phyloP scores from a whole-genome alignment of 2,888 invertebrate species.

The Agrenia bidenticulata region DNA sequence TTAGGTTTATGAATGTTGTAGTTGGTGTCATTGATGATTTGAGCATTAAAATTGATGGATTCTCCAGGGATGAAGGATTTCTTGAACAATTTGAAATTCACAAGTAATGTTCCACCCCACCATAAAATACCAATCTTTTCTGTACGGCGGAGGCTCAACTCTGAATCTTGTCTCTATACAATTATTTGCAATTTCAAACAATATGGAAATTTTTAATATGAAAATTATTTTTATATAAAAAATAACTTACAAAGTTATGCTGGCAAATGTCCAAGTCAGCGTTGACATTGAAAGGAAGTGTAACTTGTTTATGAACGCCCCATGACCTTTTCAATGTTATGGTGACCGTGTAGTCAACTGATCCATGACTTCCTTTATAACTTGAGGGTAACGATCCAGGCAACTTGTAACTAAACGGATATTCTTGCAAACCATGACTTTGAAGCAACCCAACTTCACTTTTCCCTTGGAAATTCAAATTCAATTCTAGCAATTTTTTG shows the following conservation, averaged over 20 bases:
- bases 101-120: slow-evolving; percentile 35
- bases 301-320: slow-evolving; percentile 32
- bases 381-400: slow-evolving; percentile 32
- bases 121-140: slow-evolving; percentile 33
- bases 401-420: slow-evolving; percentile 31
- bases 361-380: slow-evolving; percentile 38
- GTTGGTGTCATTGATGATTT: slow-evolving; percentile 39
- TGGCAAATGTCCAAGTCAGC: slow-evolving; percentile 25
- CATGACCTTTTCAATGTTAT: slow-evolving; percentile 31
- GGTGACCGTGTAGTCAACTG: slow-evolving; percentile 33
- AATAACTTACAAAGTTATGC: background rate
- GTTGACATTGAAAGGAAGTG: slow-evolving; percentile 26
- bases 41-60: slow-evolving; percentile 32
- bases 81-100: slow-evolving; percentile 28
- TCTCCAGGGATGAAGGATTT: slow-evolving; percentile 28
- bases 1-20: slow-evolving; percentile 34
- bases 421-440: slow-evolving; percentile 31
- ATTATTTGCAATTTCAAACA: no score
- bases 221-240: no score
- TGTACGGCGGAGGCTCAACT: slow-evolving; percentile 11
- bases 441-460: slow-evolving; percentile 7
- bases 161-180: no score
- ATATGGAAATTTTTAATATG: no score
- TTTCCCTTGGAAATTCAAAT: background rate
- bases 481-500: slow-evolving; percentile 6